Conservation (phyloP, 2,797 vertebrate species). For the Coluber constrictor region DNA sequence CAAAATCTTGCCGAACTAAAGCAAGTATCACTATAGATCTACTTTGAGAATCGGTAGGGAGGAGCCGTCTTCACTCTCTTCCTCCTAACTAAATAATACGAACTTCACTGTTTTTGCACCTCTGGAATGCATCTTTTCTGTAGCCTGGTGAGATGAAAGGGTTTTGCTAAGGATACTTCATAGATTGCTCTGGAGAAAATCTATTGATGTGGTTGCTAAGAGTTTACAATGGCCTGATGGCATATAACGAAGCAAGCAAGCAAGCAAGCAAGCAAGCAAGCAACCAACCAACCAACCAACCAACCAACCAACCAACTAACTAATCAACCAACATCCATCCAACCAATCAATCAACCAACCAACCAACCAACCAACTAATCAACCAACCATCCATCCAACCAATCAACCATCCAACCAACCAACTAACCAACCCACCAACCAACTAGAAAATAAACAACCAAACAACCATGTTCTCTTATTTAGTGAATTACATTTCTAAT, state of each 20-base stretch:
- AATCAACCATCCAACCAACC: fast-evolving
- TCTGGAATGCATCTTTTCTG: too few relatives aligned
- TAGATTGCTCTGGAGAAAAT: background rate
- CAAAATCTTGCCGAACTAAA: background rate
- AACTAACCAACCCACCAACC: too few relatives aligned
- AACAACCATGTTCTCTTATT: background rate
- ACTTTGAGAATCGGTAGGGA: background rate
- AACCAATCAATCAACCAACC: too few relatives aligned
- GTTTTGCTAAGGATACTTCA: background rate
- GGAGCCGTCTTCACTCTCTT: background rate
- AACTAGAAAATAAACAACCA: too few relatives aligned
- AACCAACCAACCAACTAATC: fast-evolving
- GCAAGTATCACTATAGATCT: background rate
- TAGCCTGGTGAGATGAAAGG: background rate
- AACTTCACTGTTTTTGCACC: too few relatives aligned
- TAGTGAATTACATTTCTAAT: slow-evolving; percentile 37
- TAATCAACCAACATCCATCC: too few relatives aligned
- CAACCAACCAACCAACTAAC: too few relatives aligned
- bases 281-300: fast-evolving
- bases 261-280: fast-evolving
- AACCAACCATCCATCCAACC: fast-evolving
- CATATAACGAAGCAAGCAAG: background rate
- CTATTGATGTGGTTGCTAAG: background rate
- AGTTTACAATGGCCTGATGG: background rate
- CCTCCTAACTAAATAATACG: too few relatives aligned